phyloP scores from a whole-genome alignment of 2,888 invertebrate species.

The Peribatodes rhomboidaria region DNA sequence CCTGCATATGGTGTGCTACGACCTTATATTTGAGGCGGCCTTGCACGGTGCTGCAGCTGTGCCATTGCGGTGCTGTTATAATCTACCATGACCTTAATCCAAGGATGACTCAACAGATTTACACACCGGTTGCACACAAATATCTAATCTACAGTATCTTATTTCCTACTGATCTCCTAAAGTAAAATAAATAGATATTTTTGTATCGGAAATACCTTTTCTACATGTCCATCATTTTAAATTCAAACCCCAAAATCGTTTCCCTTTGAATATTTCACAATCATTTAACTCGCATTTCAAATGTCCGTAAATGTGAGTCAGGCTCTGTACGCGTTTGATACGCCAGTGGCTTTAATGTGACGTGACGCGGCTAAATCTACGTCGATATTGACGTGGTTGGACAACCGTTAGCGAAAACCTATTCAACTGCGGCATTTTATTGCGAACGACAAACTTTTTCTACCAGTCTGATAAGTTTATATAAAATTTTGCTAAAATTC shows the following conservation, averaged over 20 bases:
- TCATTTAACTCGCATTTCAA: neutral
- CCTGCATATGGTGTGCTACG: too few relatives aligned
- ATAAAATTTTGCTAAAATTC: neutral
- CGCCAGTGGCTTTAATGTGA: neutral
- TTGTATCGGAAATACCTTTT: too few relatives aligned
- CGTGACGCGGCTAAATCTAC: slow-evolving; percentile 11
- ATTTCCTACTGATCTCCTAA: too few relatives aligned
- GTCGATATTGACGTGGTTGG: neutral
- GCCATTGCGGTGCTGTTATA: too few relatives aligned
- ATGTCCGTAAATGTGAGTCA: neutral
- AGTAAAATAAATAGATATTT: too few relatives aligned
- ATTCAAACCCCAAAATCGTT: neutral
- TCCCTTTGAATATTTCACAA: neutral
- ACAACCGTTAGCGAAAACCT: neutral
- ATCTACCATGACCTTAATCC: too few relatives aligned
- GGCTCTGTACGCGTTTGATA: slow-evolving; percentile 1
- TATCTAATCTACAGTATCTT: too few relatives aligned
- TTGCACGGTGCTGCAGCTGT: too few relatives aligned
- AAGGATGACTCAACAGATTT: too few relatives aligned
- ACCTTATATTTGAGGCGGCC: too few relatives aligned
- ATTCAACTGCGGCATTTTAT: slow-evolving; percentile 2
- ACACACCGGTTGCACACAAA: too few relatives aligned
- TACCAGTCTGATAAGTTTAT: neutral
- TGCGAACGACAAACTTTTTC: neutral
- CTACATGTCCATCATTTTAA: neutral